These are phyloP conservation scores for Syngnathus rostellatus DNA, from an alignment of 2,797 vertebrate genomes.

Conservation along the genomic window DNA sequence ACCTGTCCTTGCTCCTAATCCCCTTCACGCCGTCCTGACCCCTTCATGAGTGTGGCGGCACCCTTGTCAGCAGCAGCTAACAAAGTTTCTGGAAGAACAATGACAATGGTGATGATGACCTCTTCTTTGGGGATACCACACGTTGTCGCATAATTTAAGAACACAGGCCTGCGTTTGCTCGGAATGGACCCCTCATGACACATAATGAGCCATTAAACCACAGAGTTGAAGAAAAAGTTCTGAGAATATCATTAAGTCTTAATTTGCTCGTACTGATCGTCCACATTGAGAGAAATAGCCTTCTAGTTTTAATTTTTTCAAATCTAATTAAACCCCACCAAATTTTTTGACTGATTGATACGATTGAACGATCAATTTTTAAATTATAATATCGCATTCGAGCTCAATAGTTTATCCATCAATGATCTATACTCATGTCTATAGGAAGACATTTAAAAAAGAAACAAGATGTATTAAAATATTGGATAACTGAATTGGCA, in stretches of 20 bases:
- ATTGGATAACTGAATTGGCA: neutral
- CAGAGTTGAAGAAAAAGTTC: neutral
- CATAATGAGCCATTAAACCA: neutral
- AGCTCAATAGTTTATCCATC: too few relatives aligned
- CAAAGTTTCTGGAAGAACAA: neutral
- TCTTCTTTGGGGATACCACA: neutral
- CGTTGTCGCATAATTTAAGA: neutral
- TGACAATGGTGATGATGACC: neutral
- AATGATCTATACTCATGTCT: too few relatives aligned
- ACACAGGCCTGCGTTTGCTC: neutral
- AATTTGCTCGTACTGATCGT: neutral
- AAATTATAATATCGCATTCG: too few relatives aligned
- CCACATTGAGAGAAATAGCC: neutral
- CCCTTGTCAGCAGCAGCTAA: constrained; percentile 38
- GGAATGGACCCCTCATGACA: neutral
- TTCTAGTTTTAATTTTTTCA: neutral
- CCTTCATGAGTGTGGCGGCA: constrained; percentile 24
- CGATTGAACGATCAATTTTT: neutral
- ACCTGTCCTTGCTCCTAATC: constrained; percentile 51
- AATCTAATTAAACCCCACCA: neutral
- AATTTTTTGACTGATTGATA: neutral
- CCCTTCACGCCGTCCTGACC: constrained; percentile 43
- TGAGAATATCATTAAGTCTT: neutral
- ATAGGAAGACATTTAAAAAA: too few relatives aligned
- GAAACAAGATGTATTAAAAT: too few relatives aligned